Evolutionary conservation across 2,113 vertebrate genomes (phyloP).

Genomic region (Aythya baeri): DNA sequence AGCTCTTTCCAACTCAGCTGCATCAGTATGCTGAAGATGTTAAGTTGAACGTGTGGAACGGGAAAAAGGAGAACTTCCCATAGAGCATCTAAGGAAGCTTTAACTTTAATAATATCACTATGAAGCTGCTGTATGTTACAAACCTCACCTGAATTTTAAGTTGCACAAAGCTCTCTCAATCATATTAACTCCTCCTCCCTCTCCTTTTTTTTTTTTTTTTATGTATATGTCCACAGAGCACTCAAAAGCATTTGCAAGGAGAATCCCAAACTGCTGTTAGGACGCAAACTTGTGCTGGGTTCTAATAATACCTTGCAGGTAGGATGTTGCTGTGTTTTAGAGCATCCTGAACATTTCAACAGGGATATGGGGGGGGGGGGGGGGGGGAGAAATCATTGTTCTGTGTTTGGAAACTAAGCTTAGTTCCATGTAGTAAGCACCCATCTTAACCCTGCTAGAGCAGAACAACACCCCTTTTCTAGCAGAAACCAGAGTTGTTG

Average conservation of each 20-base stretch:
- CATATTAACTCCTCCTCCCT: background rate
- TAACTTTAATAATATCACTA: background rate
- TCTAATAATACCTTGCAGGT: background rate
- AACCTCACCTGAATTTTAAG: background rate
- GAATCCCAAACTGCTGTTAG: background rate
- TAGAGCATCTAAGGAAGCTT: background rate
- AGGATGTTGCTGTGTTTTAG: background rate
- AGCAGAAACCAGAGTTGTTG: conserved; percentile 28
- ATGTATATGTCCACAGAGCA: background rate
- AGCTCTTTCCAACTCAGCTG: background rate
- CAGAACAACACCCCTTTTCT: background rate
- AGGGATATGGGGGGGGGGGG: background rate
- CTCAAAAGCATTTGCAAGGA: background rate
- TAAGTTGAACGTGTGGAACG: background rate
- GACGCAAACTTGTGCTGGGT: background rate
- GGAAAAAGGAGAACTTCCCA: background rate
- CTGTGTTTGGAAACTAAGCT: background rate
- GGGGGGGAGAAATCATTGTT: background rate
- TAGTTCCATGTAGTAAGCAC: background rate
- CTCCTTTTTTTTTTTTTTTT: background rate
- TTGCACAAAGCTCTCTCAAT: background rate
- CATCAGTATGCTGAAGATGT: background rate
- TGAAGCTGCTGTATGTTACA: background rate
- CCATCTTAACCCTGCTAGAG: background rate
- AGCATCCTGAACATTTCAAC: background rate